A percentile compares a stretch with the other conserved stretches of the same genome.
phyloP scores from a whole-genome alignment of 1,140 invertebrate genomes.

The Epicauta chinensis region DNA sequence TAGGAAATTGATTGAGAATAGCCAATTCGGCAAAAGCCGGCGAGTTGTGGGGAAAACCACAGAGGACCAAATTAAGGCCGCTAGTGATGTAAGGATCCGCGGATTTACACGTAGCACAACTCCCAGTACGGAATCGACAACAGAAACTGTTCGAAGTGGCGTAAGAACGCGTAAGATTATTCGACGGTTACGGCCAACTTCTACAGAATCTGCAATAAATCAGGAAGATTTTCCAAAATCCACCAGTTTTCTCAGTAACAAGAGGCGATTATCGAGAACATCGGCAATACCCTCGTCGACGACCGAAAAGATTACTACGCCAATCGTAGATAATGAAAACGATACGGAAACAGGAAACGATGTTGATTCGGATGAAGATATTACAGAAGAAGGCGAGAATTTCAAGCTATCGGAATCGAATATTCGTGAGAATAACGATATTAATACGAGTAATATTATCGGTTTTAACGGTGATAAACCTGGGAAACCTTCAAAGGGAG shows the following conservation, averaged over 20 bases:
- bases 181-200: conserved; percentile 25
- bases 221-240: not conserved
- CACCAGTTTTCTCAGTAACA: not conserved
- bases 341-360: not conserved
- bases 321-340: not conserved
- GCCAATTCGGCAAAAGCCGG: conserved; percentile 15
- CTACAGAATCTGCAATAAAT: no score
- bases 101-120: conserved; percentile 13
- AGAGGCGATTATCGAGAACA: not conserved
- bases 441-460: conserved; percentile 21
- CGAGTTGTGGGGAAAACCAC: conserved; percentile 11
- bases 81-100: conserved; percentile 8
- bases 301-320: not conserved
- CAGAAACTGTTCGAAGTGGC: conserved; percentile 2
- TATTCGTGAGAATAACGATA: conserved; percentile 46
- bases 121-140: conserved; percentile 12
- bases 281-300: not conserved
- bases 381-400: conserved; percentile 46
- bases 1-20: conserved; percentile 20
- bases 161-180: conserved; percentile 26
- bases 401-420: conserved; percentile 51
- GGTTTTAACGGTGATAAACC: conserved; percentile 26
- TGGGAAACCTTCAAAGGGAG: conserved; percentile 10
- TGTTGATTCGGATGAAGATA: conserved; percentile 25
- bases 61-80: conserved; percentile 23